Evolutionary conservation across 2,888 invertebrate species (phyloP).

Genomic region (Lacanobia wlatinum): DNA sequence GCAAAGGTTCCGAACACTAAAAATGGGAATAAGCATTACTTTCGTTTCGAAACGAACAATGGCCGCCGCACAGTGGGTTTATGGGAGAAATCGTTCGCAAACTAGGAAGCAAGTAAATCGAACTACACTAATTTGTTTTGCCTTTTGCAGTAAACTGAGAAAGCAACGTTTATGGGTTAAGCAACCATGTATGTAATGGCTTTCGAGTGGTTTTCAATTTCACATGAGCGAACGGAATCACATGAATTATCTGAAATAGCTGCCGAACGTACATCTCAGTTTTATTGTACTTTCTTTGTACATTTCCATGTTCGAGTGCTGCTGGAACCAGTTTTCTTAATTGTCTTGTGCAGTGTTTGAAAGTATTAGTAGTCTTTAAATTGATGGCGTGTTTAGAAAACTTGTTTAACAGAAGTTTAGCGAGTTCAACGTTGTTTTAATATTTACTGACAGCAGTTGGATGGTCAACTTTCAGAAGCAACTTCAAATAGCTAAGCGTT

Average conservation of each 20-base stretch:
- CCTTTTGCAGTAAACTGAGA: slow-evolving; percentile 83
- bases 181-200: slow-evolving; percentile 73
- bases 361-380: slow-evolving; percentile 33
- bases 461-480: slow-evolving; percentile 19
- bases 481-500: slow-evolving; percentile 27
- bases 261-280: slow-evolving; percentile 41
- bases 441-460: slow-evolving; percentile 43
- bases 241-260: slow-evolving; percentile 62
- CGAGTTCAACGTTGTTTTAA: slow-evolving; percentile 3
- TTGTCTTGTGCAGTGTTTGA: slow-evolving; percentile 45
- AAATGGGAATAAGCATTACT: slow-evolving; percentile 86
- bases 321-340: slow-evolving; percentile 47
- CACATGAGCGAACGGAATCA: slow-evolving; percentile 66
- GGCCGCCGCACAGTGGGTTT: slow-evolving; percentile 74
- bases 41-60: slow-evolving; percentile 74
- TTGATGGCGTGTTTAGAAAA: slow-evolving; percentile 34
- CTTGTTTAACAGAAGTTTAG: slow-evolving; percentile 27
- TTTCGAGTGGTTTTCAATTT: slow-evolving; percentile 71
- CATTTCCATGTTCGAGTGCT: slow-evolving; percentile 42
- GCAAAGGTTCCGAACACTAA: slow-evolving; percentile 82
- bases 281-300: slow-evolving; percentile 62
- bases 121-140: slow-evolving; percentile 85
- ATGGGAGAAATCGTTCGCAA: slow-evolving; percentile 79
- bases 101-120: slow-evolving; percentile 81
- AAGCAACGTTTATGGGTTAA: slow-evolving; percentile 76